Conservation (phyloP, 1,140 invertebrate species). For the Drosophila simulans region DNA sequence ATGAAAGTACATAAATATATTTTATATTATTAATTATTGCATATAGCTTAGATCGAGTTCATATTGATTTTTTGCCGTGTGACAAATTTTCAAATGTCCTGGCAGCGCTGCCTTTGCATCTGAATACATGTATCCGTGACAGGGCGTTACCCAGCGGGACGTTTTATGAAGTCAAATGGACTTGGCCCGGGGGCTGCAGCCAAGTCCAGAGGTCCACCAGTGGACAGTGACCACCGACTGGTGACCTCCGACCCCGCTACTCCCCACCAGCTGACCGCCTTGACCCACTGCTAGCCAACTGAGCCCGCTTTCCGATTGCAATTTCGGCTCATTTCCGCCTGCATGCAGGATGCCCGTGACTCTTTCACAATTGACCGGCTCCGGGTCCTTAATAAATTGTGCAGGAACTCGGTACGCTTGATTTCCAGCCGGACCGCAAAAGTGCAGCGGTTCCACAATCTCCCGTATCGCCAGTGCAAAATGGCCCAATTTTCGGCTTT, state of each 20-base stretch:
- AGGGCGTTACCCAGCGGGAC: conserved; percentile 27
- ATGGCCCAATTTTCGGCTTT: conserved; percentile 34
- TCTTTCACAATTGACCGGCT: conserved; percentile 52
- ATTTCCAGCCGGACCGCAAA: conserved; percentile 69
- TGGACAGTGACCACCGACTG: conserved; percentile 1
- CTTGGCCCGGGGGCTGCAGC: conserved; percentile 6
- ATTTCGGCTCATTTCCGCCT: conserved; percentile 70
- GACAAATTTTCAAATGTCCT: conserved; percentile 1
- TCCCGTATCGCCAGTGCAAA: neutral
- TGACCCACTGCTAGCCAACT: conserved; percentile 40
- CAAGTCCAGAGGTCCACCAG: conserved; percentile 11
- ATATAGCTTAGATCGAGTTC: too few species aligned
- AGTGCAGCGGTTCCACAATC: conserved; percentile 19
- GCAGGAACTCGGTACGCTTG: conserved; percentile 55
- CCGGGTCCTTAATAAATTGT: conserved; percentile 67
- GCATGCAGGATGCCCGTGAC: conserved; percentile 55
- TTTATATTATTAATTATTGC: too few species aligned
- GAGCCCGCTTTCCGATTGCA: conserved; percentile 50
- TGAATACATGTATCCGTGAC: conserved; percentile 45
- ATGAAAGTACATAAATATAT: too few species aligned
- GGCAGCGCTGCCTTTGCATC: conserved; percentile 16
- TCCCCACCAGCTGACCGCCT: conserved; percentile 22
- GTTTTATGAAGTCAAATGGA: conserved; percentile 35
- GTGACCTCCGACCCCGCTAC: neutral
- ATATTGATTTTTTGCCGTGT: neutral